Percentiles rank a stretch among this genome's conserved stretches.
phyloP scores from a whole-genome alignment of 2,113 vertebrate species.

The Uropsilus gracilis region DNA sequence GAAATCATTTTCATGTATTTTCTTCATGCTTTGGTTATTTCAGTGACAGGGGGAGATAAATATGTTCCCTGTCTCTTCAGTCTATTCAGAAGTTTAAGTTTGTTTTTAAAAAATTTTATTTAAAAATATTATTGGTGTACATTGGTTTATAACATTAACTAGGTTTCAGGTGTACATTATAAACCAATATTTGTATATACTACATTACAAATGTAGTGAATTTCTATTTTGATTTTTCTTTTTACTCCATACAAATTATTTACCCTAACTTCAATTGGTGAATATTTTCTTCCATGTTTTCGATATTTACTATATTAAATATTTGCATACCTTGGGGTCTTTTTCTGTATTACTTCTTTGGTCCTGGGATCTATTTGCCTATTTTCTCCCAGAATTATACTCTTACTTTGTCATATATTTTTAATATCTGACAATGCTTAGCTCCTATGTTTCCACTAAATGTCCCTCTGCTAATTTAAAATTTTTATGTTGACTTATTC shows the following conservation, averaged over 20 bases:
- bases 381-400: neutral
- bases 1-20: neutral
- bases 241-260: neutral
- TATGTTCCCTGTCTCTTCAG: neutral
- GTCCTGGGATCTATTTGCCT: neutral
- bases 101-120: neutral
- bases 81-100: neutral
- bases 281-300: slow-evolving; percentile 14
- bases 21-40: neutral
- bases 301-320: neutral
- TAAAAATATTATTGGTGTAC: too few species aligned
- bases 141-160: too few species aligned
- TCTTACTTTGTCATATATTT: neutral
- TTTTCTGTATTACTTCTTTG: neutral
- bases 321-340: neutral
- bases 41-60: neutral
- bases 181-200: too few species aligned
- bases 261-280: neutral
- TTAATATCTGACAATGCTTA: neutral
- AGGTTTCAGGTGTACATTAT: too few species aligned
- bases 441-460: neutral
- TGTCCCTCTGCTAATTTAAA: neutral
- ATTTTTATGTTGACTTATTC: neutral
- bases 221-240: neutral
- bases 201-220: neutral